A percentile compares a stretch with the other conserved stretches of the same genome.
These are phyloP conservation scores for Aegotheles bennettii DNA, from an alignment of 2,113 vertebrate genomes.

Conservation along the genomic window DNA sequence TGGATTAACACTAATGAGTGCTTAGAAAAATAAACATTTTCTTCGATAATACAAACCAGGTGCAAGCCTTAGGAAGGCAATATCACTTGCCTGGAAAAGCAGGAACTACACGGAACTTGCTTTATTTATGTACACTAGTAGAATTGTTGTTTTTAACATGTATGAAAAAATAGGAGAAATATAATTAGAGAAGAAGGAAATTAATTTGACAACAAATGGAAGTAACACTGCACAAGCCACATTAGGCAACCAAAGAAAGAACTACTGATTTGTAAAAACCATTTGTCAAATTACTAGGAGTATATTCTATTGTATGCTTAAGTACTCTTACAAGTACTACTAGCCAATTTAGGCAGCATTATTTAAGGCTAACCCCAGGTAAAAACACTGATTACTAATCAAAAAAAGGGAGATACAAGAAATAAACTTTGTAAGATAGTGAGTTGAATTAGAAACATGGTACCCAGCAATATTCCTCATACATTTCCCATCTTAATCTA, in stretches of 20 bases:
- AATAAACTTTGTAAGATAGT: not conserved
- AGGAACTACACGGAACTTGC: not conserved
- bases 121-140: not conserved
- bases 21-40: not conserved
- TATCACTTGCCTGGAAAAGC: not conserved
- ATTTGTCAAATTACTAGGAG: not conserved
- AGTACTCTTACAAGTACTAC: not conserved
- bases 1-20: not conserved
- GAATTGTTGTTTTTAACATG: not conserved
- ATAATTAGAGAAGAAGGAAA: not conserved
- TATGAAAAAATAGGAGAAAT: not conserved
- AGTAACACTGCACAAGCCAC: not conserved
- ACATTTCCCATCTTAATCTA: not conserved
- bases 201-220: not conserved
- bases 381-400: not conserved
- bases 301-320: not conserved
- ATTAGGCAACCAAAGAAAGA: not conserved
- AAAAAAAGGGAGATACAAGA: not conserved
- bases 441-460: not conserved
- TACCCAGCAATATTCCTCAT: not conserved
- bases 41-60: not conserved
- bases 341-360: not conserved
- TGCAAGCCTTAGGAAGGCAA: not conserved
- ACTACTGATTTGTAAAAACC: not conserved
- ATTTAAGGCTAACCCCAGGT: not conserved